Percentiles rank a stretch among this genome's conserved stretches.
Conservation (phyloP, 2,113 vertebrate species). For the Amblyopsis rosae region DNA sequence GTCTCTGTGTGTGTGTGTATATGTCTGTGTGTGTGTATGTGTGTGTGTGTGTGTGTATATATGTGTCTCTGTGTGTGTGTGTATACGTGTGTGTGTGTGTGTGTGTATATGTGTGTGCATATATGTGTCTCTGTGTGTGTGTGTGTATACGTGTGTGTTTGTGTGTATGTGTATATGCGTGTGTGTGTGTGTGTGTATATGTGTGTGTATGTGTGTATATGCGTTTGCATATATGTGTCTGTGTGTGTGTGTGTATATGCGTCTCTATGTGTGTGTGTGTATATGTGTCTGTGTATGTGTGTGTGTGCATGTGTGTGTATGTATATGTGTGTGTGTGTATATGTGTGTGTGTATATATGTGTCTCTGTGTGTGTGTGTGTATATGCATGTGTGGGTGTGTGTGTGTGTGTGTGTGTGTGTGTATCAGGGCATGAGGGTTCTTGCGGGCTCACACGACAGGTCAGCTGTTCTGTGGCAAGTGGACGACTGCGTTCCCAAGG, state of each 20-base stretch:
- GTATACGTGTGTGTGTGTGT: neutral
- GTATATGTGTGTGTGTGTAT: neutral
- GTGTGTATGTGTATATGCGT: slow-evolving; percentile 8
- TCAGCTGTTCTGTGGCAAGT: slow-evolving; percentile 85
- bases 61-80: neutral
- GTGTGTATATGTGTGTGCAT: slow-evolving; percentile 2
- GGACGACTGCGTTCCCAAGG: slow-evolving; percentile 78
- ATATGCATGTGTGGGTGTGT: slow-evolving; percentile 3
- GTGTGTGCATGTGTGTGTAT: neutral
- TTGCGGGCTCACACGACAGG: slow-evolving; percentile 84
- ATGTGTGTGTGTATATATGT: slow-evolving; percentile 3
- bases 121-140: slow-evolving; percentile 4
- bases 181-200: neutral
- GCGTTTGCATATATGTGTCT: neutral
- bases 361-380: neutral
- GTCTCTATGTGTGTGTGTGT: too few species aligned
- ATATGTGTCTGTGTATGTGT: neutral
- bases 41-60: neutral
- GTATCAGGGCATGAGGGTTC: slow-evolving; percentile 76
- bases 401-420: slow-evolving; percentile 6
- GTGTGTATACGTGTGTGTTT: neutral
- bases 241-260: neutral
- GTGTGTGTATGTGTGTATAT: neutral
- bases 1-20: neutral
- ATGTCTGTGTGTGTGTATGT: too few species aligned